phyloP scores from a whole-genome alignment of 2,888 invertebrate genomes.

The Anthoptus insignis region DNA sequence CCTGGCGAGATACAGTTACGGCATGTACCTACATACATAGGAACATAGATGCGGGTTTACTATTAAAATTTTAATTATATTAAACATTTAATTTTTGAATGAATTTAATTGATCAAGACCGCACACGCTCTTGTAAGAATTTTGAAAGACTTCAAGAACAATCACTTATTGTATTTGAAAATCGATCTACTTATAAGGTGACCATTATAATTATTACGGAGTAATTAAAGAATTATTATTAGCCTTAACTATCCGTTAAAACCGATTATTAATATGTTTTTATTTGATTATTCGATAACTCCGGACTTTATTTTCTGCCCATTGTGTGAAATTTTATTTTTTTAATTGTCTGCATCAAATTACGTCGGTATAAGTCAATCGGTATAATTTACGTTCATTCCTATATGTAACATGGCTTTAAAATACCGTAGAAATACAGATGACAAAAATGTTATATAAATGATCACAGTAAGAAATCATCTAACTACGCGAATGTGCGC shows the following conservation, averaged over 20 bases:
- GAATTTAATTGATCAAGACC: slow-evolving; percentile 26
- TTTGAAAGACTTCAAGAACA: slow-evolving; percentile 13
- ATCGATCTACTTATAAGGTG: slow-evolving; percentile 21
- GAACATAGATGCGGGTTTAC: slow-evolving; percentile 14
- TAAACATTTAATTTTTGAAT: neutral
- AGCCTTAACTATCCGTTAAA: slow-evolving; percentile 34
- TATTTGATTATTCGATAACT: slow-evolving; percentile 13
- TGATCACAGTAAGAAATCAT: slow-evolving; percentile 83
- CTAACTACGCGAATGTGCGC: slow-evolving; percentile 85
- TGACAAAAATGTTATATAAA: slow-evolving; percentile 67
- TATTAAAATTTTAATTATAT: neutral
- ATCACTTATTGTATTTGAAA: slow-evolving; percentile 29
- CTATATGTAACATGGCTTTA: slow-evolving; percentile 44
- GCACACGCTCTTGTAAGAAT: slow-evolving; percentile 11
- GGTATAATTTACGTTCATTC: slow-evolving; percentile 25
- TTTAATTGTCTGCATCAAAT: slow-evolving; percentile 1
- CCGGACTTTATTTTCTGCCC: slow-evolving; percentile 12
- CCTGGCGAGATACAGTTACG: slow-evolving; percentile 62
- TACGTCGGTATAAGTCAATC: slow-evolving; percentile 1
- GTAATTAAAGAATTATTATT: slow-evolving; percentile 22
- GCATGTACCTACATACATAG: slow-evolving; percentile 20
- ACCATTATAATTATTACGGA: slow-evolving; percentile 26
- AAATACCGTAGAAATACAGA: slow-evolving; percentile 56
- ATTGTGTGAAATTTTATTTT: too few species aligned
- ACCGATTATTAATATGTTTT: slow-evolving; percentile 26